Conservation (phyloP, 2,888 invertebrate genomes). For the Adelphocoris suturalis region DNA sequence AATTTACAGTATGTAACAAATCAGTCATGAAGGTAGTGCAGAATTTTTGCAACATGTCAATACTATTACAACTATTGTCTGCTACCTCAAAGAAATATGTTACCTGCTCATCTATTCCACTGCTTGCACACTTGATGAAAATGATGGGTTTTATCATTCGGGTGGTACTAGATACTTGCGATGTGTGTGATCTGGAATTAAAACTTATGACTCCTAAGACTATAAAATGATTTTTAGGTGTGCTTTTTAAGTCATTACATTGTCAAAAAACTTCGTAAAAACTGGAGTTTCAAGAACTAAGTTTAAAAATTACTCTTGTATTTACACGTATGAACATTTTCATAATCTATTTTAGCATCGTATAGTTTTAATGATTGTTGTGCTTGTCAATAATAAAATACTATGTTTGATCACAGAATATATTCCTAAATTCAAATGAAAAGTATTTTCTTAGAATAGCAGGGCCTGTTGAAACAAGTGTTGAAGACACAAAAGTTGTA, state of each 20-base stretch:
- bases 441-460: not conserved
- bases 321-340: conserved; percentile 39
- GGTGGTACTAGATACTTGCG: not conserved
- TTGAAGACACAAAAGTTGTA: not conserved
- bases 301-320: conserved; percentile 50
- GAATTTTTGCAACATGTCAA: too few relatives aligned
- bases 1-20: too few relatives aligned
- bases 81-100: too few relatives aligned
- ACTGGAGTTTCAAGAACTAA: not conserved
- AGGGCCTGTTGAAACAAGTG: not conserved
- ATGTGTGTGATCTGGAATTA: not conserved
- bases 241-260: not conserved
- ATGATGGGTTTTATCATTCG: not conserved
- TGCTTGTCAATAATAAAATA: conserved; percentile 67
- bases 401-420: conserved; percentile 67
- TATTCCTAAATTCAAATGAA: conserved; percentile 65
- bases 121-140: not conserved
- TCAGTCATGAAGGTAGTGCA: too few relatives aligned
- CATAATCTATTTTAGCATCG: conserved; percentile 53
- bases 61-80: too few relatives aligned
- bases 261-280: not conserved
- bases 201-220: not conserved
- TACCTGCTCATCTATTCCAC: not conserved
- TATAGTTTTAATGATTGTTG: conserved; percentile 67
- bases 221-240: conserved; percentile 1